Conservation (phyloP, 2,113 vertebrate species). For the Colinus virginianus region DNA sequence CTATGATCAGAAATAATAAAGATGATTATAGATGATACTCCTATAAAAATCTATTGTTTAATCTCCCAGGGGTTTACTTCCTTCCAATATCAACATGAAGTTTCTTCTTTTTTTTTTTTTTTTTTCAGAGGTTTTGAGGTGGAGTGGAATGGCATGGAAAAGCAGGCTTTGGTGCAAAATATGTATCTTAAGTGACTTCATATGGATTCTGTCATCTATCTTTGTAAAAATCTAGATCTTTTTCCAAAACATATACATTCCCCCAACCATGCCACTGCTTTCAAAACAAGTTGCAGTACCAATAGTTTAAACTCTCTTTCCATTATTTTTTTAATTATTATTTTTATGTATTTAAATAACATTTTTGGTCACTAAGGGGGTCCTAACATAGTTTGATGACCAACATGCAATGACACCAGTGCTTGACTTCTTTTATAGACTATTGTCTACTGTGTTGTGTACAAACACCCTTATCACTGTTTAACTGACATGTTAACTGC, state of each 20-base stretch:
- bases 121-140: not conserved
- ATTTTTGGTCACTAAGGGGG: not conserved
- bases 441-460: not conserved
- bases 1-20: conserved; percentile 30
- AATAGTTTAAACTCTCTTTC: not conserved
- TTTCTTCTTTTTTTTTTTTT: not conserved
- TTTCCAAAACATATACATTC: not conserved
- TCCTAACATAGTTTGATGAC: not conserved
- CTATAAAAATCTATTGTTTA: not conserved
- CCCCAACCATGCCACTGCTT: too few species aligned
- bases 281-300: not conserved
- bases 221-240: not conserved
- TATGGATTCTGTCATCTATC: not conserved
- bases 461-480: not conserved
- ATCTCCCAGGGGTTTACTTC: not conserved
- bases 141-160: not conserved
- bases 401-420: not conserved
- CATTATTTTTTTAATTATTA: too few species aligned
- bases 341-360: not conserved
- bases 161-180: not conserved
- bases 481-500: not conserved
- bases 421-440: not conserved
- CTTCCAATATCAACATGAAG: conserved; percentile 32
- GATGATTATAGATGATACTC: not conserved
- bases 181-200: not conserved